Conservation (phyloP, 2,888 invertebrate genomes). For the Prenolepis imparis region DNA sequence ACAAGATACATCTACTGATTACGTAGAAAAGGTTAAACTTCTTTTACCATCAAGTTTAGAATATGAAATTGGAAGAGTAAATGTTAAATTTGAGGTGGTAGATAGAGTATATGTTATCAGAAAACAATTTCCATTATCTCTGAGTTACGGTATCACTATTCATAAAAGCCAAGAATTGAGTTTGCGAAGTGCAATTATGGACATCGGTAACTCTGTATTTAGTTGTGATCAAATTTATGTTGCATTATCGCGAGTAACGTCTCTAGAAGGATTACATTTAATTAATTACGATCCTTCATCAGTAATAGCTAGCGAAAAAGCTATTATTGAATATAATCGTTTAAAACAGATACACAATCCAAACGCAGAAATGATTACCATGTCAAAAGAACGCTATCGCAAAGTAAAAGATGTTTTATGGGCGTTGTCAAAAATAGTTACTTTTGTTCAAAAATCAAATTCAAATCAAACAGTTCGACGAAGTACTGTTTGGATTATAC, state of each 20-base stretch:
- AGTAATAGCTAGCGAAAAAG: conserved; percentile 5
- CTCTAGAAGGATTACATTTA: conserved; percentile 67
- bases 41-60: conserved; percentile 48
- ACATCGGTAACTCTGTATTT: conserved; percentile 69
- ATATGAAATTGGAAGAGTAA: conserved; percentile 58
- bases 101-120: conserved; percentile 63
- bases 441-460: background rate
- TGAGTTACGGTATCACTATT: conserved; percentile 75
- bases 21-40: too few relatives aligned
- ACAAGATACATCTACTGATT: too few relatives aligned
- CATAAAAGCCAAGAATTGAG: conserved; percentile 37
- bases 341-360: background rate
- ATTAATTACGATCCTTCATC: conserved; percentile 70
- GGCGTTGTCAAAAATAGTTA: background rate
- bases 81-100: conserved; percentile 69
- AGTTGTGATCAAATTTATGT: conserved; percentile 71
- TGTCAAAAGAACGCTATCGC: background rate
- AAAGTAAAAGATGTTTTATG: background rate
- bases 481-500: background rate
- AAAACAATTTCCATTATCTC: conserved; percentile 71
- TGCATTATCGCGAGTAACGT: conserved; percentile 70
- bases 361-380: background rate
- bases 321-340: conserved; percentile 16
- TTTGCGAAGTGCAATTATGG: conserved; percentile 67
- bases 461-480: background rate